Evolutionary conservation across 2,888 invertebrate genomes (phyloP).

Genomic region (Carcina quercana): DNA sequence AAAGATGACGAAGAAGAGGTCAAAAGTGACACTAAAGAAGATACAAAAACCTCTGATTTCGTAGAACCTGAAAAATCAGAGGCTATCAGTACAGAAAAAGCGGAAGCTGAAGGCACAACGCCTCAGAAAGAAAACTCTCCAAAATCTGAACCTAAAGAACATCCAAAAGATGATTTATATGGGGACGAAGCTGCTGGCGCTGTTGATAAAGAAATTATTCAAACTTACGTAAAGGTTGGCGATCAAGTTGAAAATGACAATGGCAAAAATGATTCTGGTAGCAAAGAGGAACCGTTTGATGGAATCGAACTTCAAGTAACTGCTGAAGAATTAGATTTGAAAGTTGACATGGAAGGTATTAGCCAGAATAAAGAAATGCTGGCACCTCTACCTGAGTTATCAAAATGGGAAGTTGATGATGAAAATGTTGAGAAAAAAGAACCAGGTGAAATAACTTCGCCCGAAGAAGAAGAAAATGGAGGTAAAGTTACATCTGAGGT

Average conservation of each 20-base stretch:
- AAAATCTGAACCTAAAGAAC: conserved; percentile 25
- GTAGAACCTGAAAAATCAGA: conserved; percentile 26
- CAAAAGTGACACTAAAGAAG: conserved; percentile 39
- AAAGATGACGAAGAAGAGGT: conserved; percentile 38
- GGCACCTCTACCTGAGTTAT: conserved; percentile 84
- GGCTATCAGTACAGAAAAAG: conserved; percentile 24
- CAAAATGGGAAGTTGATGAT: conserved; percentile 92
- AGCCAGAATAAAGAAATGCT: conserved; percentile 74
- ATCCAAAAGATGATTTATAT: conserved; percentile 56
- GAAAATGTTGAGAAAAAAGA: conserved; percentile 59
- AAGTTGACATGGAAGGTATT: conserved; percentile 60
- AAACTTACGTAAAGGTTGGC: conserved; percentile 69
- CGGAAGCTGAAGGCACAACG: conserved; percentile 25
- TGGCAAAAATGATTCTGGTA: conserved; percentile 38
- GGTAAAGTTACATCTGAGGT: conserved; percentile 90
- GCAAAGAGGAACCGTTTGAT: conserved; percentile 71
- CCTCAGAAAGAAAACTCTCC: conserved; percentile 21
- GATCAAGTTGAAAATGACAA: conserved; percentile 32
- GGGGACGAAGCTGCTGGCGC: conserved; percentile 70
- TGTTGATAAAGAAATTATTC: conserved; percentile 72
- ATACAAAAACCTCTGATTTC: conserved; percentile 28
- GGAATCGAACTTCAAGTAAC: conserved; percentile 75
- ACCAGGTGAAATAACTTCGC: conserved; percentile 62
- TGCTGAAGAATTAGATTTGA: conserved; percentile 70
- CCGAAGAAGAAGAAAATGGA: conserved; percentile 68